These are phyloP conservation scores for Patagioenas fasciata DNA, from an alignment of 2,113 vertebrate species.

Conservation along the genomic window DNA sequence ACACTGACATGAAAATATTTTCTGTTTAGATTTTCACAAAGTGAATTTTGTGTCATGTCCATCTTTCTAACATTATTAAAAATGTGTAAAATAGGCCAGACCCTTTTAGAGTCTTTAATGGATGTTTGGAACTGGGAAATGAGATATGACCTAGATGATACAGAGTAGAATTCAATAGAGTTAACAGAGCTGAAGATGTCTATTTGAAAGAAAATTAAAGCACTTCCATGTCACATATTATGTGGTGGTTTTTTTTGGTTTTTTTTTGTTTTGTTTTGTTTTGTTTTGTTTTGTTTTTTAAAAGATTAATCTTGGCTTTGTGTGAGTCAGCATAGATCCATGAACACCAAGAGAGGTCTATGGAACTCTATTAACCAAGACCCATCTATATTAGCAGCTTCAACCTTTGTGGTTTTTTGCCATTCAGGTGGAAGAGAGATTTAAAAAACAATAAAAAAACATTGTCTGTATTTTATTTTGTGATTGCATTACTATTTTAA, in stretches of 20 bases:
- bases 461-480: background rate
- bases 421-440: background rate
- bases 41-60: constrained; percentile 1
- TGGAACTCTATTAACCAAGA: background rate
- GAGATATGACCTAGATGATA: constrained; percentile 6
- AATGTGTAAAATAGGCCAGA: constrained; percentile 27
- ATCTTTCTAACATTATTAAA: constrained; percentile 31
- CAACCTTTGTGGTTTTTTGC: background rate
- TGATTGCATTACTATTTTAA: background rate
- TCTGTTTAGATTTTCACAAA: constrained; percentile 19
- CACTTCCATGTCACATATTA: background rate
- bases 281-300: no score
- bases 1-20: background rate
- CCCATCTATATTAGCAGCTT: background rate
- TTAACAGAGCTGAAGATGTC: constrained; percentile 3
- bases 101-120: constrained; percentile 11
- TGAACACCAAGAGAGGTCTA: background rate
- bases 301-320: background rate
- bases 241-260: background rate
- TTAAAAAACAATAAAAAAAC: background rate
- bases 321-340: background rate
- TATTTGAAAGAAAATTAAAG: constrained; percentile 37
- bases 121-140: constrained; percentile 17
- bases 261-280: no score
- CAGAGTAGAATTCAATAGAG: constrained; percentile 11